Conservation (phyloP, 92 coral and sea anemone genomes). For the Montipora capitata region DNA sequence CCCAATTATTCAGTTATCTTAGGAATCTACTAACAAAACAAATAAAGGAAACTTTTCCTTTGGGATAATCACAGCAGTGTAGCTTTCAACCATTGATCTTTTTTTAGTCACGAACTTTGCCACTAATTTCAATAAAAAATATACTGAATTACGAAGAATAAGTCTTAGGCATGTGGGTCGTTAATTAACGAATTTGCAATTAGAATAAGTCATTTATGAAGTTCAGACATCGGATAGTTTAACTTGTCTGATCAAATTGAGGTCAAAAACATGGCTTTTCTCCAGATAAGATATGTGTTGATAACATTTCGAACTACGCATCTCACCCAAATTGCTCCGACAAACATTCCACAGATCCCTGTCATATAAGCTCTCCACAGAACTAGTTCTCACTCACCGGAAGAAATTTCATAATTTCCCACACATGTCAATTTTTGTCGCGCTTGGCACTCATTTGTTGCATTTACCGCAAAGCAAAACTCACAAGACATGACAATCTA, state of each 20-base stretch:
- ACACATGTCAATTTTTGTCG: no score
- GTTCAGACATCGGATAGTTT: background rate
- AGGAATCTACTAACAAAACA: slow-evolving; percentile 32
- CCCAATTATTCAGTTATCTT: background rate
- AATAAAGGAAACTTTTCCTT: background rate
- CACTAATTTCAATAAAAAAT: background rate
- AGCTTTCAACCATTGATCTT: background rate
- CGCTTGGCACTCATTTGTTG: no score
- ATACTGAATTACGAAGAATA: background rate
- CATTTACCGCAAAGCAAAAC: no score
- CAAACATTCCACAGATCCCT: background rate
- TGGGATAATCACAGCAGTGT: background rate
- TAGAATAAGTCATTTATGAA: no score
- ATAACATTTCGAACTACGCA: no score
- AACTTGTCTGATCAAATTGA: background rate
- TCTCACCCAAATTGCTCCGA: no score
- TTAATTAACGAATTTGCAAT: background rate
- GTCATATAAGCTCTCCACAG: no score
- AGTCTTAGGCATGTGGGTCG: background rate
- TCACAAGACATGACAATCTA: no score
- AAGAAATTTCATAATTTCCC: no score
- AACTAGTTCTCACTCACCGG: no score
- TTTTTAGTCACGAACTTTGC: background rate
- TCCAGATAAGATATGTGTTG: no score
- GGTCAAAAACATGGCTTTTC: background rate